phyloP scores from a whole-genome alignment of 2,113 vertebrate species.

The Scomber japonicus region DNA sequence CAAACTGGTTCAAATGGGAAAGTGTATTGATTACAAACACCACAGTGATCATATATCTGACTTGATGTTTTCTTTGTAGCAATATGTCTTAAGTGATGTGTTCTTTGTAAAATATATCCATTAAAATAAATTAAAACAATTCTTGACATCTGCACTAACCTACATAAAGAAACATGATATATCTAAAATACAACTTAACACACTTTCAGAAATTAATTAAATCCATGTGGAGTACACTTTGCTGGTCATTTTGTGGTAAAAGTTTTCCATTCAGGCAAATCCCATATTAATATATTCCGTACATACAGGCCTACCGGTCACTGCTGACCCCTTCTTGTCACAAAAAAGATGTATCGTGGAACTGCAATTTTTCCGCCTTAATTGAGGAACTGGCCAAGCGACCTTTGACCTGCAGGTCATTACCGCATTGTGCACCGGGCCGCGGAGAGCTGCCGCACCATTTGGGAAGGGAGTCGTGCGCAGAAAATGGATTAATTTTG shows the following conservation, averaged over 20 bases:
- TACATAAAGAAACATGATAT: neutral
- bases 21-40: neutral
- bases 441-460: slow-evolving; percentile 64
- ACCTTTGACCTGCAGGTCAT: slow-evolving; percentile 84
- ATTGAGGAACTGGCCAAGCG: slow-evolving; percentile 82
- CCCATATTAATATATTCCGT: slow-evolving; percentile 35
- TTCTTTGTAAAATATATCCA: neutral
- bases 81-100: neutral
- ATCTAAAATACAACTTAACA: neutral
- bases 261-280: slow-evolving; percentile 13
- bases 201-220: neutral
- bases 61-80: slow-evolving; percentile 3
- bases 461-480: slow-evolving; percentile 64
- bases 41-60: neutral
- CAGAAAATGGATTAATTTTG: slow-evolving; percentile 76
- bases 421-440: slow-evolving; percentile 78
- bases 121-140: slow-evolving; percentile 7
- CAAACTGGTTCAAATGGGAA: neutral
- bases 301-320: slow-evolving; percentile 38
- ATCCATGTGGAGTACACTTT: neutral
- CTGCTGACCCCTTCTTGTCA: slow-evolving; percentile 59
- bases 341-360: slow-evolving; percentile 68
- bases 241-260: neutral
- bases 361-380: slow-evolving; percentile 81
- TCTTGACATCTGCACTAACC: neutral